Percentiles rank a stretch among this genome's conserved stretches.
Evolutionary conservation across 1,140 invertebrate species (phyloP).

Genomic region (Trichonephila inaurata): DNA sequence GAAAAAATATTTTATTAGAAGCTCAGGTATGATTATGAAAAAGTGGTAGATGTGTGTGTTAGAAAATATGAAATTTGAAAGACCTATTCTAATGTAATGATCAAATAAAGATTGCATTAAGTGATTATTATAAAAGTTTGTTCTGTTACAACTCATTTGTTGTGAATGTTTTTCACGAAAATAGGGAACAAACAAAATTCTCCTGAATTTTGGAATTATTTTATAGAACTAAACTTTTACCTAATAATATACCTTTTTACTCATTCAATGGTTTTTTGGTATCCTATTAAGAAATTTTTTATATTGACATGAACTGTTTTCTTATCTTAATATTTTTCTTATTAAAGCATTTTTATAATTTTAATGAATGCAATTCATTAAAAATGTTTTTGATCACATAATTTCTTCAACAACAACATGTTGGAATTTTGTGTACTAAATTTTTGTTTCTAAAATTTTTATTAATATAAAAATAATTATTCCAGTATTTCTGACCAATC

Average conservation of each 20-base stretch:
- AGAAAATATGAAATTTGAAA: conserved; percentile 36
- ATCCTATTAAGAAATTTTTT: background rate
- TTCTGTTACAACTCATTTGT: conserved; percentile 13
- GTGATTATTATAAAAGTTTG: conserved; percentile 20
- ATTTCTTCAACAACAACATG: too few relatives aligned
- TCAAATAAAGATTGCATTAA: background rate
- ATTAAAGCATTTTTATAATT: too few relatives aligned
- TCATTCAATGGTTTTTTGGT: background rate
- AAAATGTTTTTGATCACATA: too few relatives aligned
- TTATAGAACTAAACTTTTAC: background rate
- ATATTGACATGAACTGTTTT: too few relatives aligned
- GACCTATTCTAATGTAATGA: conserved; percentile 6
- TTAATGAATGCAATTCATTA: too few relatives aligned
- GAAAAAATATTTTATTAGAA: conserved; percentile 27
- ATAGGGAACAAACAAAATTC: background rate
- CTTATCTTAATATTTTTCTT: too few relatives aligned
- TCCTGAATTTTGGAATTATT: background rate
- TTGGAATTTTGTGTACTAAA: too few relatives aligned
- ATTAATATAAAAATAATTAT: too few relatives aligned
- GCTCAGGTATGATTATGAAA: conserved; percentile 29
- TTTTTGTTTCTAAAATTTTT: too few relatives aligned
- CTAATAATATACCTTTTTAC: too few relatives aligned
- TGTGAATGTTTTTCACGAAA: background rate
- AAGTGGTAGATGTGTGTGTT: background rate
- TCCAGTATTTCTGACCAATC: too few relatives aligned